Evolutionary conservation across 2,113 vertebrate genomes (phyloP).

Genomic region (Coreoperca whiteheadi): DNA sequence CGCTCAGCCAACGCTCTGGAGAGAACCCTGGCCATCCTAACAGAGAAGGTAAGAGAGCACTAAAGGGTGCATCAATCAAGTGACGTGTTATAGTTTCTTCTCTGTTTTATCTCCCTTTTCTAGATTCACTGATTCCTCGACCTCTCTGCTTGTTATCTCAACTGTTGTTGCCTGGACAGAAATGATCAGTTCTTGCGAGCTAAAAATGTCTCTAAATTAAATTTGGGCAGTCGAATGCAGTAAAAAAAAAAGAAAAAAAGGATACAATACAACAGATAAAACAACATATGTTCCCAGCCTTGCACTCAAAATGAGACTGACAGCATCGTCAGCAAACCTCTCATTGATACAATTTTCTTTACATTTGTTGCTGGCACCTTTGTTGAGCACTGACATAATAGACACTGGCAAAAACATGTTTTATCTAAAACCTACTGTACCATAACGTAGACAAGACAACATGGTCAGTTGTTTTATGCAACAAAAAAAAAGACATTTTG

Average conservation of each 20-base stretch:
- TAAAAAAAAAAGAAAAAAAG: neutral
- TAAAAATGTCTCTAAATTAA: neutral
- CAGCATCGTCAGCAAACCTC: neutral
- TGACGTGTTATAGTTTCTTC: neutral
- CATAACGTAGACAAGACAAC: neutral
- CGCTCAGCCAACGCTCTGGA: constrained; percentile 95
- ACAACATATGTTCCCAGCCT: neutral
- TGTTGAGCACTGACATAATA: neutral
- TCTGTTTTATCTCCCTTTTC: neutral
- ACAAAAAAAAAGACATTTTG: neutral
- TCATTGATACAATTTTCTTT: neutral
- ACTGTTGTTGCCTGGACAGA: neutral
- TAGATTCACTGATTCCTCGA: neutral
- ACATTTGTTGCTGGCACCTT: neutral
- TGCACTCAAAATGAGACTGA: neutral
- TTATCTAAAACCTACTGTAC: neutral
- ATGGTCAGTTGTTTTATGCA: neutral
- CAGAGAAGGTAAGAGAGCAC: constrained; percentile 90
- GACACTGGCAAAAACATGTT: neutral
- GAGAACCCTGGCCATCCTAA: constrained; percentile 94
- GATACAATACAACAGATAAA: neutral
- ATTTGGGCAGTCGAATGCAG: neutral
- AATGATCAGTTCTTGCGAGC: neutral
- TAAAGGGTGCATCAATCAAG: neutral
- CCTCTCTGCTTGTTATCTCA: neutral